Base-by-base conservation (phyloP, 2,113 vertebrate genomes). In the Egretta garzetta region DNA sequence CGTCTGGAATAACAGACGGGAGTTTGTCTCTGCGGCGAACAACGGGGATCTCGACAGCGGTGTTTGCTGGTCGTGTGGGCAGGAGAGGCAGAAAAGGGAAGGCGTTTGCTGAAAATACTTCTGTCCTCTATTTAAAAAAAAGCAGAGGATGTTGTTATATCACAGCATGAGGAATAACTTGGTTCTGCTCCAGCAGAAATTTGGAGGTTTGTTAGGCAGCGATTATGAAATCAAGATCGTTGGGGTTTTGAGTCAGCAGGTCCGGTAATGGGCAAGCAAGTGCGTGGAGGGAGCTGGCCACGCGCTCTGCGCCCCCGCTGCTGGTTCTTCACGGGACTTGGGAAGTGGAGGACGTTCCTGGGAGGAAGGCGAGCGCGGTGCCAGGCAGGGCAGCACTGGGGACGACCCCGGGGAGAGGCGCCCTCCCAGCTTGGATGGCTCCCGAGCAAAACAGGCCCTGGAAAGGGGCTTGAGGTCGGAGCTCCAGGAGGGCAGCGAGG, bases 41-140 rank as follows among this genome's bases (percentile, higher is more conserved):
- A 55, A 50, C 64, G 12, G 96, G 96, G 74, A 85, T 66, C 93
- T 93, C 21, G 47, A 82, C 90, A 82, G 45, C 80, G 12, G 68
- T 11, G 85, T 62, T 76, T 73, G 91, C 79, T 74, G 80, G 45
- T 64, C 11, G 68, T 80, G 95, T 92, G 94, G 94, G 89, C 5
- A 68, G 96, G 5, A 30, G 77, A 94, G 91, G 93, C 91, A 96
- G 62, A 95, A 94, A 96, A 93, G 85, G 73, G 94, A 79, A 94
- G 95, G 89, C 58, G 28, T 91, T 81, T 85, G 90, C 97, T 93
- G 86, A 87, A 96, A 96, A 97, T 95, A 97, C 86, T 86, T 72
- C 91, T 92, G 83, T 63, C 72, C 64, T 85, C 91, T 91, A 72
- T 89, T 93, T 91, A 30, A 76, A 92, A 90, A 8, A 77, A 86